phyloP scores from a whole-genome alignment of 2,797 vertebrate genomes.

The Sebastes miniatus region DNA sequence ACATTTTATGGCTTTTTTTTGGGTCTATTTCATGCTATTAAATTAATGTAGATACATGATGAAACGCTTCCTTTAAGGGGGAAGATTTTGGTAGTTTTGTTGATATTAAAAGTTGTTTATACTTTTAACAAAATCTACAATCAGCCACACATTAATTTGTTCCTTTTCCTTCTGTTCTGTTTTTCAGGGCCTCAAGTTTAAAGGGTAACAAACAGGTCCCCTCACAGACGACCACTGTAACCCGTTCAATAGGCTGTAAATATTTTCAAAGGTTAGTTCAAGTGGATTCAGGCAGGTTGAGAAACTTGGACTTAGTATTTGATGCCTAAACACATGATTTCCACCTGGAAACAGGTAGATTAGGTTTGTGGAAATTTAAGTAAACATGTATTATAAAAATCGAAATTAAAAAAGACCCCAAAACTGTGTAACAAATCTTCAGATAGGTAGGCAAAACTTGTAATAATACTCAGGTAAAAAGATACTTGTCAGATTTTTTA shows the following conservation, averaged over 20 bases:
- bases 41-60: background rate
- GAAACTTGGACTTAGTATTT: slow-evolving; percentile 43
- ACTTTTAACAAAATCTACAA: background rate
- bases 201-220: slow-evolving; percentile 54
- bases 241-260: slow-evolving; percentile 73
- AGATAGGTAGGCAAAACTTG: background rate
- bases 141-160: background rate
- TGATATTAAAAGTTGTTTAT: background rate
- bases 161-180: slow-evolving; percentile 7
- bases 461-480: background rate
- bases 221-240: slow-evolving; percentile 53
- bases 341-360: background rate
- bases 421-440: background rate
- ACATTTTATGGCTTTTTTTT: background rate
- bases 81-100: background rate
- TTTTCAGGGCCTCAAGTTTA: slow-evolving; percentile 40
- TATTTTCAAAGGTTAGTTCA: slow-evolving; percentile 77
- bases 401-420: background rate
- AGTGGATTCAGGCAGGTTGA: slow-evolving; percentile 37
- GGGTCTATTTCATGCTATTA: too few species aligned
- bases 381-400: background rate
- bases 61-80: background rate
- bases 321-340: background rate
- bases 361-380: background rate
- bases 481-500: background rate